phyloP scores from a whole-genome alignment of 2,113 vertebrate genomes.

The Amphilophus citrinellus region DNA sequence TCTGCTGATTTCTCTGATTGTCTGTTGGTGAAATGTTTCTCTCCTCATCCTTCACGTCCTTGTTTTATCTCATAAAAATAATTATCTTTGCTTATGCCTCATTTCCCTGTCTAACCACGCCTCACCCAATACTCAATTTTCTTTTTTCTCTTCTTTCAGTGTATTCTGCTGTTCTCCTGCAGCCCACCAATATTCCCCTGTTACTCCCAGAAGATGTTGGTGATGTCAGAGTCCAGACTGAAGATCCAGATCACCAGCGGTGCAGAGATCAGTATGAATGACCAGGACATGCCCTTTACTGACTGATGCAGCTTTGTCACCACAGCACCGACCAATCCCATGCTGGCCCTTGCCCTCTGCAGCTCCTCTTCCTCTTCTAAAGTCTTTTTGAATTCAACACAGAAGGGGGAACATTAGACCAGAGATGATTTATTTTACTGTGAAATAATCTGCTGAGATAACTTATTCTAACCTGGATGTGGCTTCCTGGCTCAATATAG shows the following conservation, averaged over 20 bases:
- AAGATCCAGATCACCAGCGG: slow-evolving; percentile 84
- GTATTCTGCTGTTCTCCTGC: not conserved
- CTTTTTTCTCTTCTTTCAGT: not conserved
- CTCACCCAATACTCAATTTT: not conserved
- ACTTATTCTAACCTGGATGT: slow-evolving; percentile 63
- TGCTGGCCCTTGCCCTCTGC: not conserved
- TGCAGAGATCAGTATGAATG: slow-evolving; percentile 76
- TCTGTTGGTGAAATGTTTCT: slow-evolving; percentile 30
- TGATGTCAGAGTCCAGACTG: slow-evolving; percentile 86
- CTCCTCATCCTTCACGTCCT: not conserved
- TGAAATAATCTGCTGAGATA: not conserved
- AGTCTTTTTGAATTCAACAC: slow-evolving; percentile 35
- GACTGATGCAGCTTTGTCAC: slow-evolving; percentile 38
- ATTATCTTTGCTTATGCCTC: not conserved
- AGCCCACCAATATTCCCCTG: not conserved
- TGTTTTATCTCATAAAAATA: too few species aligned
- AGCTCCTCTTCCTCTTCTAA: slow-evolving; percentile 75
- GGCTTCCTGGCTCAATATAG: slow-evolving; percentile 80
- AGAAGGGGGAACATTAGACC: not conserved
- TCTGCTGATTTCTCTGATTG: slow-evolving; percentile 33
- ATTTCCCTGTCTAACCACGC: not conserved
- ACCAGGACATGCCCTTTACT: slow-evolving; percentile 80
- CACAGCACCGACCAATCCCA: slow-evolving; percentile 5
- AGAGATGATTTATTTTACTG: not conserved
- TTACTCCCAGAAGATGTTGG: slow-evolving; percentile 85